Evolutionary conservation across 2,113 vertebrate species (phyloP).

Genomic region (Agapornis roseicollis): DNA sequence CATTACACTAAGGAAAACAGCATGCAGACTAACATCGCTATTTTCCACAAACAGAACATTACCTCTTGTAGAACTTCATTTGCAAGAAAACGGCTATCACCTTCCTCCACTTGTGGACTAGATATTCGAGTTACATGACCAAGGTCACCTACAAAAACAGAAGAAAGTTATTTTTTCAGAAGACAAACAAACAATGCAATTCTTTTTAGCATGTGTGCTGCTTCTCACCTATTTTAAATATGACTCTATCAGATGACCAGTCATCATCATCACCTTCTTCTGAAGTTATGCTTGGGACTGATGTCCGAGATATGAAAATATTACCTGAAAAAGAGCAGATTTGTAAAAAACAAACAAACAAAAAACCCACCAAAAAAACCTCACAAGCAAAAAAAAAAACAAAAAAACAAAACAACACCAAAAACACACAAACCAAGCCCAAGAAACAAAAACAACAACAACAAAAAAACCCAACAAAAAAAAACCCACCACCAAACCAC

Average conservation of each 20-base stretch:
- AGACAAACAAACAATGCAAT: not conserved
- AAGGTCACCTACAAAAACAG: constrained; percentile 84
- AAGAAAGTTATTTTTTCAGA: not conserved
- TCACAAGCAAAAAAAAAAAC: not conserved
- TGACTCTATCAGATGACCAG: constrained; percentile 79
- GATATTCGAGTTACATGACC: constrained; percentile 93
- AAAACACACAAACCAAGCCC: no score
- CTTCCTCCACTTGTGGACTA: constrained; percentile 96
- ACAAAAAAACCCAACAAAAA: not conserved
- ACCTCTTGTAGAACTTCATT: constrained; percentile 99
- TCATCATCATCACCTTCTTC: constrained; percentile 94
- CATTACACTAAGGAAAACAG: not conserved
- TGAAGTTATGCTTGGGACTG: constrained; percentile 74
- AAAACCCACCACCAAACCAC: not conserved
- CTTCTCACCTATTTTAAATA: constrained; percentile 93
- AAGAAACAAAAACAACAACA: not conserved
- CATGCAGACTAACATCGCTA: not conserved
- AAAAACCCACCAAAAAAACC: not conserved
- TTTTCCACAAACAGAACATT: not conserved
- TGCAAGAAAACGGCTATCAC: constrained; percentile 94
- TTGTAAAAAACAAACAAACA: not conserved
- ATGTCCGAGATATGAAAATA: constrained; percentile 93
- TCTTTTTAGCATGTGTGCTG: not conserved
- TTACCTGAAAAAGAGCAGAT: constrained; percentile 81
- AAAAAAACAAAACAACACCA: no score